Evolutionary conservation across 2,113 vertebrate genomes (phyloP).

Genomic region (Crotalus viridis): DNA sequence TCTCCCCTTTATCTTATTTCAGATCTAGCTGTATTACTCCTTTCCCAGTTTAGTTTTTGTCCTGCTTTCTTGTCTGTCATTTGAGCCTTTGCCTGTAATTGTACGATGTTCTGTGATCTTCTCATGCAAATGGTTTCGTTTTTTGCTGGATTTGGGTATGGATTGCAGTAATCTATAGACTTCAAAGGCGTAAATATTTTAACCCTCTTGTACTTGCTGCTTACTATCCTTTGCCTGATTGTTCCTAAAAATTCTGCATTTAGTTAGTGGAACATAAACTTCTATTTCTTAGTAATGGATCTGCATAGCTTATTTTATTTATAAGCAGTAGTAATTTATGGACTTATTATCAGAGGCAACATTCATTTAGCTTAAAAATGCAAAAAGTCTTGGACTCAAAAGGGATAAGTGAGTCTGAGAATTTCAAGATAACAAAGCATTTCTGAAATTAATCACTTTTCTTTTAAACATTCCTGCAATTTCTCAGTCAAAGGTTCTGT

Average conservation of each 20-base stretch:
- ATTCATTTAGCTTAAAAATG: neutral
- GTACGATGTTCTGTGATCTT: neutral
- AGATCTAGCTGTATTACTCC: neutral
- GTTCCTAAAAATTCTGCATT: neutral
- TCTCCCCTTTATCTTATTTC: neutral
- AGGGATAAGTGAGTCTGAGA: slow-evolving; percentile 7
- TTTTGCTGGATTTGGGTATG: neutral
- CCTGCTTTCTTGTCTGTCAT: neutral
- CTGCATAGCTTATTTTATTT: neutral
- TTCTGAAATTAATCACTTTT: neutral
- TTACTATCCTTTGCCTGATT: neutral
- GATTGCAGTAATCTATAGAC: neutral
- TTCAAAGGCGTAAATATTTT: neutral
- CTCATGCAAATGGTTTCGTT: neutral
- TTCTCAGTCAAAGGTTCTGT: neutral
- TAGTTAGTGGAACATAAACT: neutral
- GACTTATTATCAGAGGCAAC: neutral
- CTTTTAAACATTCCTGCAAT: neutral
- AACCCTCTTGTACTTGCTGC: neutral
- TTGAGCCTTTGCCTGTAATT: neutral
- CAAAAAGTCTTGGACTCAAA: neutral
- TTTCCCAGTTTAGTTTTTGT: neutral
- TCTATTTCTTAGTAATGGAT: neutral
- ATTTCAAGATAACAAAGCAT: slow-evolving; percentile 15
- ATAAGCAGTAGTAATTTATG: neutral